Conservation (phyloP, 2,797 vertebrate species). For the Sparus aurata region DNA sequence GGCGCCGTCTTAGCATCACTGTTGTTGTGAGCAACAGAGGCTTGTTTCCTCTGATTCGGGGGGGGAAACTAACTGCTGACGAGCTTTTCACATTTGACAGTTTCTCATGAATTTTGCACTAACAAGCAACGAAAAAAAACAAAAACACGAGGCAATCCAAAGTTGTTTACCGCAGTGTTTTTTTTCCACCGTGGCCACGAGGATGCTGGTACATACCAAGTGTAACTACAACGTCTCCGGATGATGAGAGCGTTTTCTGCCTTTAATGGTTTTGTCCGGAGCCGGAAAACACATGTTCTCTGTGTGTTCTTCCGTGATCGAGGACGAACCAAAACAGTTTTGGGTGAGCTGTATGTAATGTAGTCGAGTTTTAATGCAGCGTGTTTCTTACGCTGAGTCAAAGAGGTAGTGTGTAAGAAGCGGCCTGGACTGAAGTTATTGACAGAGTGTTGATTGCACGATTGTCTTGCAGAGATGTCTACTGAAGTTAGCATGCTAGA, state of each 20-base stretch:
- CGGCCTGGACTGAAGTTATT: too few species aligned
- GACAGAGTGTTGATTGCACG: too few species aligned
- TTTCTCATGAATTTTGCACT: slow-evolving; percentile 54
- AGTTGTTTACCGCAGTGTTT: slow-evolving; percentile 38
- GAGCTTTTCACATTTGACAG: slow-evolving; percentile 42
- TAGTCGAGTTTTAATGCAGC: too few species aligned
- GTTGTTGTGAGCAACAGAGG: slow-evolving; percentile 15
- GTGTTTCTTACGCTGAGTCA: too few species aligned
- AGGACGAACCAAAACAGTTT: too few species aligned
- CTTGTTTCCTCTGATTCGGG: slow-evolving; percentile 21
- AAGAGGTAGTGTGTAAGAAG: too few species aligned
- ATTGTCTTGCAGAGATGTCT: too few species aligned
- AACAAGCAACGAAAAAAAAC: slow-evolving; percentile 32
- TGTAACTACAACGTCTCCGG: slow-evolving; percentile 22
- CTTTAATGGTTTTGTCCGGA: slow-evolving; percentile 14
- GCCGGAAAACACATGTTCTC: background rate
- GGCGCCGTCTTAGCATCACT: background rate
- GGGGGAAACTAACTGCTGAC: slow-evolving; percentile 39
- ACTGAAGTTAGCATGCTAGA: too few species aligned
- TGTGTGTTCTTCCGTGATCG: background rate
- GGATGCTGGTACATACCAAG: background rate
- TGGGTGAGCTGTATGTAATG: too few species aligned
- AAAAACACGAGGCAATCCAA: slow-evolving; percentile 16
- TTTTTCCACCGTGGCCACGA: slow-evolving; percentile 14
- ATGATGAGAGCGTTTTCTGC: slow-evolving; percentile 18